Conservation (phyloP, 2,888 invertebrate genomes). For the Pseudococcus viburni region DNA sequence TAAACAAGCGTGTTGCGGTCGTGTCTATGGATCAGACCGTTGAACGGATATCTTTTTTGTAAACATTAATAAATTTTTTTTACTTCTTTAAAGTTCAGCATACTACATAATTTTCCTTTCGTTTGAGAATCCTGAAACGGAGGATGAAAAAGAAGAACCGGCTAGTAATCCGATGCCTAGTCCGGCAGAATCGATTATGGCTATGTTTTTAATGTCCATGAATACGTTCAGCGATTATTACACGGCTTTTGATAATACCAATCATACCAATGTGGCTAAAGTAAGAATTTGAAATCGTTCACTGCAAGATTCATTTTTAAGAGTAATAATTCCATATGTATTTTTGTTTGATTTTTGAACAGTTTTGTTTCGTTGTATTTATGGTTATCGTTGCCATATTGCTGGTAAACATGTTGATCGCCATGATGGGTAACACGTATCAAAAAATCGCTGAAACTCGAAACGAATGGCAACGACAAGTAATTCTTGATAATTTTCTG, state of each 20-base stretch:
- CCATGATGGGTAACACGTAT: slow-evolving; percentile 99
- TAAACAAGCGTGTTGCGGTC: background rate
- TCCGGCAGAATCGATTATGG: slow-evolving; percentile 95
- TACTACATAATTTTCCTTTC: slow-evolving; percentile 93
- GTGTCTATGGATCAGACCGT: background rate
- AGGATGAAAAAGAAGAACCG: slow-evolving; percentile 86
- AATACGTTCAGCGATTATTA: slow-evolving; percentile 97
- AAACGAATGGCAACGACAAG: slow-evolving; percentile 97
- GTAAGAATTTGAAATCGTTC: slow-evolving; percentile 72
- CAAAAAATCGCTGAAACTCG: slow-evolving; percentile 97
- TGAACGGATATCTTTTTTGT: background rate
- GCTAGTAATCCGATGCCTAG: slow-evolving; percentile 90
- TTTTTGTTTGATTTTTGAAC: slow-evolving; percentile 69
- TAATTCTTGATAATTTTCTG: slow-evolving; percentile 70
- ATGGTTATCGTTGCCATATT: slow-evolving; percentile 97
- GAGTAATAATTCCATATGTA: background rate
- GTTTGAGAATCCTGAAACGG: slow-evolving; percentile 86
- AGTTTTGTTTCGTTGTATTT: slow-evolving; percentile 94
- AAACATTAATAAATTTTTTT: slow-evolving; percentile 52
- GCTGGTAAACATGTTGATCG: slow-evolving; percentile 97
- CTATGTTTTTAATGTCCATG: slow-evolving; percentile 98
- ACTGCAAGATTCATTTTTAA: background rate
- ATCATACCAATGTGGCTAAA: slow-evolving; percentile 91
- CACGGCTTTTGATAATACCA: slow-evolving; percentile 88
- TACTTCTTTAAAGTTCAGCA: slow-evolving; percentile 74